A percentile compares a stretch with the other conserved stretches of the same genome.
phyloP scores from a whole-genome alignment of 1,140 invertebrate genomes.

The Oryzaephilus surinamensis region DNA sequence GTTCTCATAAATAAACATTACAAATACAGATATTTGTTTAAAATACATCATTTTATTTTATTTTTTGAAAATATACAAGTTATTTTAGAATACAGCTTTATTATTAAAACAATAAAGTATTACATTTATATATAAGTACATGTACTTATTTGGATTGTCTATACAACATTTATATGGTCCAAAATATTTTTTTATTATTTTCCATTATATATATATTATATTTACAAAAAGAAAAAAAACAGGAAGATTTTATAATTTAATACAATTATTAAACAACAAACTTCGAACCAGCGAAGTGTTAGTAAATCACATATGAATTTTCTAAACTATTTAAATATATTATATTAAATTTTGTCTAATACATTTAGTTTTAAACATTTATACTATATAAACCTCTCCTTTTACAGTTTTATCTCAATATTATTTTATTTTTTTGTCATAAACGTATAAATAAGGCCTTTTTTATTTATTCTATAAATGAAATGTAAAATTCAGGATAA shows the following conservation, averaged over 20 bases:
- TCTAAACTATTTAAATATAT: conserved; percentile 4
- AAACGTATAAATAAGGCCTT: too few species aligned
- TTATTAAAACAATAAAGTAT: conserved; percentile 11
- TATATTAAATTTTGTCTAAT: conserved; percentile 4
- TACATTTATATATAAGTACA: conserved; percentile 7
- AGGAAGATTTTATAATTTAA: too few species aligned
- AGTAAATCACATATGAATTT: conserved; percentile 2
- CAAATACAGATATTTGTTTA: conserved; percentile 8
- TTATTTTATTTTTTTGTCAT: too few species aligned
- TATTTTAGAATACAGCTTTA: conserved; percentile 30
- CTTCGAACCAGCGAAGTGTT: conserved; percentile 18
- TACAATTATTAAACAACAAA: conserved; percentile 6
- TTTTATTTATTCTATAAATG: too few species aligned
- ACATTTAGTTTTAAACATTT: not conserved
- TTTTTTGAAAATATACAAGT: too few species aligned
- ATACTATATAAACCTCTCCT: too few species aligned
- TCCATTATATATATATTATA: conserved; percentile 11
- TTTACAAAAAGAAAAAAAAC: too few species aligned
- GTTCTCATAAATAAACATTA: conserved; percentile 7
- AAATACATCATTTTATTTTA: too few species aligned
- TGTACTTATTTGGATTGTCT: conserved; percentile 20
- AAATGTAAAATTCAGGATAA: too few species aligned
- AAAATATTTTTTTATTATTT: conserved; percentile 12
- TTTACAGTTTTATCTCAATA: too few species aligned
- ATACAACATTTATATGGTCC: conserved; percentile 19